Evolutionary conservation across 2,888 invertebrate species (phyloP), one percentile per base, ranked within the genome.

Genomic region (Epirrhoe tristata): DNA sequence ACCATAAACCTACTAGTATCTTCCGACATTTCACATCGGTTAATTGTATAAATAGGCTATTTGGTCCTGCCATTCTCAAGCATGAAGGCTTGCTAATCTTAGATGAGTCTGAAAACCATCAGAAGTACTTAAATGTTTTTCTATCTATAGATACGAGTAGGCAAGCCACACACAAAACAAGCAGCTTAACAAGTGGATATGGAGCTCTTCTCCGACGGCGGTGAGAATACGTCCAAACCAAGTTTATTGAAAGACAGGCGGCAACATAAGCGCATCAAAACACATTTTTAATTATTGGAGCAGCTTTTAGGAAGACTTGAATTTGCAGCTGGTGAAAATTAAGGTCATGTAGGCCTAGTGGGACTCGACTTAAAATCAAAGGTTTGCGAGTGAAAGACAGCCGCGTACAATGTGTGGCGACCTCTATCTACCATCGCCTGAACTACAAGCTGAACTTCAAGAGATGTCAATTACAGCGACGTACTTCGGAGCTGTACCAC

Each of bases 241-340:
- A 75, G 70, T 79, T 75, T 80, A 82, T 82, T 77, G 77, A 72
- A 76, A 78, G 71, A 70, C 74, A 50, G 46, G 31, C 51, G 50
- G 6, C 36, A n/a, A 54, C 68, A 65, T 14, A 61, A 68, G 57
- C 48, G 64, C 46, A 14, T 17, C n/a, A 52, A 31, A 52, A 46
- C 31, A 17, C 0, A 50, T 16, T 8, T 46, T 46, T 46, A n/a
- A n/a, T 6, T 43, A 43, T n/a, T 17, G 50, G 36, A 36, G 5
- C 36, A 36, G 8, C 36, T 7, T 36, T 36, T 36, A 36, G 7
- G 1, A 36, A n/a, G n/a, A n/a, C n/a, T n/a, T n/a, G n/a, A n/a
- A n/a, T n/a, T n/a, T n/a, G n/a, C n/a, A n/a, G n/a, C n/a, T n/a
- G n/a, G n/a, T n/a, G n/a, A n/a, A n/a, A n/a, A n/a, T n/a, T n/a